Conservation (phyloP, 2,113 vertebrate species). For the Cinclus mexicanus region DNA sequence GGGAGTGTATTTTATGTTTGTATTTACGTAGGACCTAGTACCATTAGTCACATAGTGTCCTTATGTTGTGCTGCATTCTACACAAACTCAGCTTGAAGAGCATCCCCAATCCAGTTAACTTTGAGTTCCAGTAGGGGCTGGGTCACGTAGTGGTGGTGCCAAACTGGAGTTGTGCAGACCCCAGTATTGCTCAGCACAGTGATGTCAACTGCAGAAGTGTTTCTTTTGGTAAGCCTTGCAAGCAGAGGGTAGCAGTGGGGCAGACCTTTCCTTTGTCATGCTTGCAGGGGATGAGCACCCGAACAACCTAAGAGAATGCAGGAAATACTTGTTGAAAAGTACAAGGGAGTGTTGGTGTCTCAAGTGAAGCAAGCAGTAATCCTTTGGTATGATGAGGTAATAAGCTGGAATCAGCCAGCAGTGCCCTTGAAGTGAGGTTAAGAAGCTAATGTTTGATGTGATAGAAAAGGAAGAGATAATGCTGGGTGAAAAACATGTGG, state of each 20-base stretch:
- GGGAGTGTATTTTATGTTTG: neutral
- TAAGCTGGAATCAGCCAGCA: neutral
- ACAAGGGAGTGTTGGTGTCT: neutral
- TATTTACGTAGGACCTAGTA: neutral
- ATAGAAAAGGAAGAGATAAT: neutral
- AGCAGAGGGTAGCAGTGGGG: neutral
- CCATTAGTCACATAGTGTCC: accelerated
- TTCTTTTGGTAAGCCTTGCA: neutral
- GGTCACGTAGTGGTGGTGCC: too few species aligned
- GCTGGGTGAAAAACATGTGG: neutral
- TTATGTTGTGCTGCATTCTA: neutral
- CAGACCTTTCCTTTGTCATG: neutral
- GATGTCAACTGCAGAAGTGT: neutral
- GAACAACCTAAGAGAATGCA: neutral
- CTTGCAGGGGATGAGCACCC: neutral
- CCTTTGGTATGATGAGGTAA: neutral
- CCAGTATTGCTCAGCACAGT: accelerated
- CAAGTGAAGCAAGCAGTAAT: neutral
- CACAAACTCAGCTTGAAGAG: neutral
- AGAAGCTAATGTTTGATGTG: neutral
- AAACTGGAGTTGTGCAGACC: neutral
- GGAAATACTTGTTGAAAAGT: neutral
- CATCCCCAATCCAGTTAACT: neutral
- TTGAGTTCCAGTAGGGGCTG: neutral
- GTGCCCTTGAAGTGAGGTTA: neutral